Evolutionary conservation across 2,113 vertebrate genomes (phyloP), one percentile per base, ranked within the genome.

Genomic region (Salvelinus alpinus): DNA sequence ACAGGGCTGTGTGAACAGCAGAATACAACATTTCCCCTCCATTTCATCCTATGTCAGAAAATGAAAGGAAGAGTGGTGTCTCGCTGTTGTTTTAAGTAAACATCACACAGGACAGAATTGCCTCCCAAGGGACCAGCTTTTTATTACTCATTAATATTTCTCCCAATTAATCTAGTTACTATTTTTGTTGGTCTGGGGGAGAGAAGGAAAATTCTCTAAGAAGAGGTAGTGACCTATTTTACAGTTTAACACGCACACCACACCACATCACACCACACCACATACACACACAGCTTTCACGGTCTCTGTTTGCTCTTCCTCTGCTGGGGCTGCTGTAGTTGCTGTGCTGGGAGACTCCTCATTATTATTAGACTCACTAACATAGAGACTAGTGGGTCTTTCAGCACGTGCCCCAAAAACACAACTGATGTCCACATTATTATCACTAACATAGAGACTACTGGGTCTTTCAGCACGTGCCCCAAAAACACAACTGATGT

Each of bases 21-120:
- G n/a, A 73, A 44, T 31, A 20, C 13, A 81, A 82, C 44, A 79
- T 78, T 82, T 85, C 70, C 77, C 27, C 13, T 44, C 25, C 20
- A 18, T 73, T 27, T 77, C 78, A 24, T 11, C 24, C 38, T 48
- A 13, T 72, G 22, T 75, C 73, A 79, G 73, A 73, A 75, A 83
- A 92, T 92, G 78, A 89, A 90, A 92, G 76, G 11, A 74, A 78
- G 25, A 64, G 72, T 51, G 59, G 64, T 79, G 78, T 77, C 75
- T 67, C 74, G 82, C 73, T 80, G 72, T 86, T 82, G 87, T 88
- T 78, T 85, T 89, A 89, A 91, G 84, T 88, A 91, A 91, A 92
- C 88, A 92, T 85, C 81, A 83, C 79, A 82, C 81, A 83, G 74
- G 88, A 85, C 84, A 83, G 93, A 94, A 93, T 93, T 92, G 78